Percentiles rank a stretch among this genome's conserved stretches.
phyloP scores from a whole-genome alignment of 2,113 vertebrate species.

The Empidonax alnorum region DNA sequence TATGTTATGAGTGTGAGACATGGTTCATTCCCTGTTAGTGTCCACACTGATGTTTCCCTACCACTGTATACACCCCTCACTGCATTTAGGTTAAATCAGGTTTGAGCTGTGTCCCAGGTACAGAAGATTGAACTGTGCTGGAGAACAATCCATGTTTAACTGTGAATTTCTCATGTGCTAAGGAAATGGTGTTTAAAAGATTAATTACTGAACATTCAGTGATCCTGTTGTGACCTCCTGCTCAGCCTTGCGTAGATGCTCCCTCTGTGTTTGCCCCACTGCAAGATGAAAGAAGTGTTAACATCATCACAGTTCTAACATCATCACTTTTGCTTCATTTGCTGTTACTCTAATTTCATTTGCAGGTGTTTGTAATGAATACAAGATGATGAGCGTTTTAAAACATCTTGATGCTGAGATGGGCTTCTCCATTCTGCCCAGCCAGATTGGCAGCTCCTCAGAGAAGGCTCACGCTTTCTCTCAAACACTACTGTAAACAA shows the following conservation, averaged over 20 bases:
- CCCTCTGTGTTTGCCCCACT: neutral
- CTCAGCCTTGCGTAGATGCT: neutral
- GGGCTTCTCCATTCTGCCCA: constrained; percentile 32
- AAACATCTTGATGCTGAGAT: constrained; percentile 24
- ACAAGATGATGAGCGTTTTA: constrained; percentile 50
- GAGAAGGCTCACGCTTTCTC: neutral
- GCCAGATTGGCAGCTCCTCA: constrained; percentile 44
- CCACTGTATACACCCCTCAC: neutral
- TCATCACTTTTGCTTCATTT: neutral
- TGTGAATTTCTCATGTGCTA: neutral
- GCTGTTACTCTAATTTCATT: neutral
- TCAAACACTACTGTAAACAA: neutral
- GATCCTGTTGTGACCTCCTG: neutral
- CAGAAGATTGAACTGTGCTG: neutral
- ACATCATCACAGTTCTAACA: neutral
- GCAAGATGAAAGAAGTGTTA: neutral
- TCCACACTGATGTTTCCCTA: neutral
- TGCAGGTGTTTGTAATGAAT: constrained; percentile 73
- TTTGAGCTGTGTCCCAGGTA: neutral
- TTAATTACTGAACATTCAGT: neutral
- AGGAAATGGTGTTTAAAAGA: neutral
- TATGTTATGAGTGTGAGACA: neutral
- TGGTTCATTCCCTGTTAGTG: neutral
- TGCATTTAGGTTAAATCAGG: rapidly evolving
- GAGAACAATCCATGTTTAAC: neutral